Conservation (phyloP, 2,113 vertebrate species). For the Podarcis cretensis region DNA sequence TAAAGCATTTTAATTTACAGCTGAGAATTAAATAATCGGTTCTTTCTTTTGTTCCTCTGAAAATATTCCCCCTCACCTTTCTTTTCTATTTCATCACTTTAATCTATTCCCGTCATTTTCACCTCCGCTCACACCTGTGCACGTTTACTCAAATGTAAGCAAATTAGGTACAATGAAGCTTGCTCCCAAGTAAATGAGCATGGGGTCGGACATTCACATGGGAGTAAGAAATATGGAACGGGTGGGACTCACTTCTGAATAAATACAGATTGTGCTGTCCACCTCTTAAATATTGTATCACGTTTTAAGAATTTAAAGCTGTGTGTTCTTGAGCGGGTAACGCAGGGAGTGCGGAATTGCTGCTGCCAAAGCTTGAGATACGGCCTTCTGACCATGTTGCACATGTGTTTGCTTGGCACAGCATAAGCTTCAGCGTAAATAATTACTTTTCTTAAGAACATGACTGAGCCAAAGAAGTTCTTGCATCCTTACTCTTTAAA, state of each 20-base stretch:
- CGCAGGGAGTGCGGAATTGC: background rate
- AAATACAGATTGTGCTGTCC: background rate
- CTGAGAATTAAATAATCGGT: background rate
- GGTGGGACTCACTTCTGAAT: background rate
- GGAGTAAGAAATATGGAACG: background rate
- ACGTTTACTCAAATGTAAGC: background rate
- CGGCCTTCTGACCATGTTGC: background rate
- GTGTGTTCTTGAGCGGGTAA: background rate
- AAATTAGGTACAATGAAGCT: background rate
- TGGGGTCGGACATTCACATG: background rate
- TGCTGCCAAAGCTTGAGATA: background rate
- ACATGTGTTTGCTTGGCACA: background rate
- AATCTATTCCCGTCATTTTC: background rate
- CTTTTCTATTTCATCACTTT: background rate
- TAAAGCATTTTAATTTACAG: conserved; percentile 6
- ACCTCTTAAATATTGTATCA: background rate
- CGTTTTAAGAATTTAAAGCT: conserved; percentile 24
- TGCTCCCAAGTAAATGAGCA: background rate
- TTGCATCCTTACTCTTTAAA: background rate
- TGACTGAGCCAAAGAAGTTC: conserved; percentile 8
- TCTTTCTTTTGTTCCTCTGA: conserved; percentile 15
- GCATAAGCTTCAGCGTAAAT: background rate
- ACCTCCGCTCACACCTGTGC: background rate
- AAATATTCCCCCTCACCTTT: background rate
- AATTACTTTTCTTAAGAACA: background rate